Base-by-base conservation (phyloP, 2,113 vertebrate genomes). In the Chaetura pelagica region DNA sequence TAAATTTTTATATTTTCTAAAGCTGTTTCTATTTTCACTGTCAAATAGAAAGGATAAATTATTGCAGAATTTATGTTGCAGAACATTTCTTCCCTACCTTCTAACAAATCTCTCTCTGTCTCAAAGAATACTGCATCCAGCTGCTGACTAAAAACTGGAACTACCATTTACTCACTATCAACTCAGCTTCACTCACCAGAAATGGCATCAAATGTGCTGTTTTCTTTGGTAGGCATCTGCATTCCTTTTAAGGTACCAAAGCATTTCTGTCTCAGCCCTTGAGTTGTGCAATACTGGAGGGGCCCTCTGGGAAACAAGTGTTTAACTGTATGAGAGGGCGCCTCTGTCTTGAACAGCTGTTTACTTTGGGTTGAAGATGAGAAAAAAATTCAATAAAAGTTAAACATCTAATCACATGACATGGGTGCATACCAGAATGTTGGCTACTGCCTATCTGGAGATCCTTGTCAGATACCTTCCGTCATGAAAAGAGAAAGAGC, bases 261-360 rank as follows among this genome's bases (percentile, higher is more conserved):
- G 34, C 20, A 44, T 23, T 80, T 94, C 68, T 87, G 74, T 40
- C 55, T 66, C 34, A 69, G 11, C 27, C 26, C 30, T 74, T 32
- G 52, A 86, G 52, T 90, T 95, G 77, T 96, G 77, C 64, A 93
- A 89, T 40, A 84, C 24, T 67, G 48, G 77, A 89, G 57, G 35
- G 75, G 76, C 67, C 55, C 79, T 94, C 83, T 57, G 64, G 75
- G 81, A 89, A 93, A 52, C 18, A 55, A 87, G 44, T 32, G 22
- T 78, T 86, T 72, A 84, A 79, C 32, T 80, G 72, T n/a, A 40
- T 51, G 80, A 94, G 61, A 87, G 64, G 77, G 68, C 48, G 78
- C 74, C 52, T 96, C 76, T 64, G 74, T 44, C 17, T 16, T 90
- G 75, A 95, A 96, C 2, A 93, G 57, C 40, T 91, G 75, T 96